Evolutionary conservation across 2,113 vertebrate species (phyloP).

Genomic region (Pluvialis apricaria): DNA sequence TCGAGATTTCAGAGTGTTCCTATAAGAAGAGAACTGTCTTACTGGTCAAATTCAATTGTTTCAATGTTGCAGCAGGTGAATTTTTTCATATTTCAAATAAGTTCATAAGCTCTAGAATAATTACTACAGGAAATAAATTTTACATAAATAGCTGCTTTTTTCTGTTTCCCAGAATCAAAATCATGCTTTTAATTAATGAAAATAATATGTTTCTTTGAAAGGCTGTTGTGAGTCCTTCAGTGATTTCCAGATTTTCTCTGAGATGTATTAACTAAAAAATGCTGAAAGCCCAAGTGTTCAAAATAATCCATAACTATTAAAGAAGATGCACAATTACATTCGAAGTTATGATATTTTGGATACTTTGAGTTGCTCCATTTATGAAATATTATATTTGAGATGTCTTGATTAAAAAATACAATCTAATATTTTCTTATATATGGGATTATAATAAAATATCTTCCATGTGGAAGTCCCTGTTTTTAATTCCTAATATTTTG

Average conservation of each 20-base stretch:
- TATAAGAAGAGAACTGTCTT: not conserved
- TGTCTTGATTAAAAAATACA: not conserved
- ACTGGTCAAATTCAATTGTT: not conserved
- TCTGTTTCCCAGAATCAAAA: not conserved
- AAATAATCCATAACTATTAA: not conserved
- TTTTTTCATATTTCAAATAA: not conserved
- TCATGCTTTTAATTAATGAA: not conserved
- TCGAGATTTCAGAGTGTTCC: not conserved
- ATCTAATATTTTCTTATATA: not conserved
- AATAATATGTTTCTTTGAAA: not conserved
- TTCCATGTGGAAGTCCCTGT: not conserved
- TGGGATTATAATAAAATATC: not conserved
- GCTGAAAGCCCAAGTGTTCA: not conserved
- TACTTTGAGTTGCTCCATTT: not conserved
- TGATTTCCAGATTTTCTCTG: not conserved
- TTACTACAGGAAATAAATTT: not conserved
- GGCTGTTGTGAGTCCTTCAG: not conserved
- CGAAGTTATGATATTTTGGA: not conserved
- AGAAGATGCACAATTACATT: not conserved
- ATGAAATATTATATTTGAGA: not conserved
- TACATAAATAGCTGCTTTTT: not conserved
- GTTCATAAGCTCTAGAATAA: not conserved
- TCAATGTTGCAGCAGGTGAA: not conserved
- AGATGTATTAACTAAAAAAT: not conserved
- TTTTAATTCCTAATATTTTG: not conserved